Percentiles rank a stretch among this genome's conserved stretches.
These are phyloP conservation scores for Galeruca laticollis DNA, from an alignment of 2,888 invertebrate genomes.

Conservation along the genomic window DNA sequence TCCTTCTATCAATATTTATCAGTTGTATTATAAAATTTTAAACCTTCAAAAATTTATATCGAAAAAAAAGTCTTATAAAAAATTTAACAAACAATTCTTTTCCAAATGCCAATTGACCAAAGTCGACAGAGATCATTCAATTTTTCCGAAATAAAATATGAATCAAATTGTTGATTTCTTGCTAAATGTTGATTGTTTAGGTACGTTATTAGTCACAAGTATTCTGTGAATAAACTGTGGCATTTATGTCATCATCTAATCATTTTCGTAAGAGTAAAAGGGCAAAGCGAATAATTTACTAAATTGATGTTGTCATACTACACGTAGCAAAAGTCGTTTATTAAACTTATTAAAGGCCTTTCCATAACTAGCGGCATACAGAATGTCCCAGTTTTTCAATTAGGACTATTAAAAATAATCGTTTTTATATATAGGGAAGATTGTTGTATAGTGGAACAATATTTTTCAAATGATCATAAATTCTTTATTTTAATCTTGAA, in stretches of 20 bases:
- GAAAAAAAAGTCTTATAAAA: too few species aligned
- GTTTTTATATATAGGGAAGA: too few species aligned
- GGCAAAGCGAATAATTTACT: background rate
- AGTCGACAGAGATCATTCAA: background rate
- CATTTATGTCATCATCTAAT: background rate
- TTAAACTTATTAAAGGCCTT: background rate
- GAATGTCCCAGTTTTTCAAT: background rate
- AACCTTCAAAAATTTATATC: too few species aligned
- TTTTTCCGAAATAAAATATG: background rate
- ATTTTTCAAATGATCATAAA: too few species aligned
- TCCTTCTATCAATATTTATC: conserved; percentile 36
- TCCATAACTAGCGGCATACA: background rate
- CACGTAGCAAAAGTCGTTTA: background rate
- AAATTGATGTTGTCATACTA: conserved; percentile 5
- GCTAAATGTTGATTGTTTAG: conserved; percentile 1
- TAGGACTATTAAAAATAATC: background rate
- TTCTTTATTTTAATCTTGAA: too few species aligned
- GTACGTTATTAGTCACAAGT: conserved; percentile 11
- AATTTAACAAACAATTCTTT: too few species aligned
- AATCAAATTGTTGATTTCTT: conserved; percentile 2
- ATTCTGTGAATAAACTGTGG: conserved; percentile 8
- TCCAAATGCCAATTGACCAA: too few species aligned
- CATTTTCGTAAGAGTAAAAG: background rate
- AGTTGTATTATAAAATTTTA: background rate
- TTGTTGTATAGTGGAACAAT: too few species aligned